Conservation (phyloP, 2,113 vertebrate genomes). For the Eonycteris spelaea region DNA sequence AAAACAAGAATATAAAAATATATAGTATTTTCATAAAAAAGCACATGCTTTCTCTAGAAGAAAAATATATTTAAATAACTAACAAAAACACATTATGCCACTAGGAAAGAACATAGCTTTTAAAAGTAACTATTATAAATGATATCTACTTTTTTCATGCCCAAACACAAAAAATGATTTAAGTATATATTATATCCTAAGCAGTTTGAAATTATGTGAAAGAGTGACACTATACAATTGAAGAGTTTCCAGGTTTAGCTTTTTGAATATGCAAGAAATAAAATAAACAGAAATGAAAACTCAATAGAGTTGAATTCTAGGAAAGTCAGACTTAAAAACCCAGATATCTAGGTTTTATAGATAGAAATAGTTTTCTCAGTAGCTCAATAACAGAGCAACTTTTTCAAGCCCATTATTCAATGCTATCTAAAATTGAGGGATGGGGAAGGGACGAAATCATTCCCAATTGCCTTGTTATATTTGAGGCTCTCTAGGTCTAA, state of each 20-base stretch:
- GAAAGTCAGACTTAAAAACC: not conserved
- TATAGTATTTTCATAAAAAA: not conserved
- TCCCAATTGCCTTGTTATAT: not conserved
- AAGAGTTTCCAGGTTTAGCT: conserved; percentile 25
- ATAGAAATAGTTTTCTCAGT: not conserved
- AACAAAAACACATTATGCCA: not conserved
- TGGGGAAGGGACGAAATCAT: not conserved
- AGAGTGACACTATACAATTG: not conserved
- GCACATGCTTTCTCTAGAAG: not conserved
- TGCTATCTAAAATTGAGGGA: not conserved
- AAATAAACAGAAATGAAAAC: conserved; percentile 25
- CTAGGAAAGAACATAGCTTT: conserved; percentile 3
- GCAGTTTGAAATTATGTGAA: not conserved
- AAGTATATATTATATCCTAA: not conserved
- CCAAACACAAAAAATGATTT: not conserved
- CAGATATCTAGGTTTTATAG: not conserved
- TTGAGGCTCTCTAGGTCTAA: not conserved
- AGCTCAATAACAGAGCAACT: not conserved
- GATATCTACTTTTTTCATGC: conserved; percentile 5
- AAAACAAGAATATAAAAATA: conserved; percentile 37
- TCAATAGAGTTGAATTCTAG: not conserved
- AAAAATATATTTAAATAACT: not conserved
- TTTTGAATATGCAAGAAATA: conserved; percentile 37
- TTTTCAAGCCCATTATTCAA: not conserved
- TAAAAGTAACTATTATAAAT: conserved; percentile 6